A percentile compares a stretch with the other conserved stretches of the same genome.
These are phyloP conservation scores for Luperina nickerlii DNA, from an alignment of 2,888 invertebrate genomes.

Conservation along the genomic window DNA sequence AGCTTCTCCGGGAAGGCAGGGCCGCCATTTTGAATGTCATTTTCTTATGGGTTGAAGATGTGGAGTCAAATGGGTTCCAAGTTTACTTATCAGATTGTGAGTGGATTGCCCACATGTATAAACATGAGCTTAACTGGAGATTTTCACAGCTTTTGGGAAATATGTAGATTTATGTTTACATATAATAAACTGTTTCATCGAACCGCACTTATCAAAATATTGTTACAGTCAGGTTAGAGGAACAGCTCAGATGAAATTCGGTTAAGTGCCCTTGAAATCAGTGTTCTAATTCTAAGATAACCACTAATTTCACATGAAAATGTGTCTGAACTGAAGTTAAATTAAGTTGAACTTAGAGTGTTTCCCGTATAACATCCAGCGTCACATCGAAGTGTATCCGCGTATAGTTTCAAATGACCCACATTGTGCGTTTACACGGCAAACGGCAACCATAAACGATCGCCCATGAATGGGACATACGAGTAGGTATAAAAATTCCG, in stretches of 20 bases:
- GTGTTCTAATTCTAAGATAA: not conserved
- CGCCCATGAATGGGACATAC: slow-evolving; percentile 15
- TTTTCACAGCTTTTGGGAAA: not conserved
- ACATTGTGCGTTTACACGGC: slow-evolving; percentile 32
- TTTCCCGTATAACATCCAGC: not conserved
- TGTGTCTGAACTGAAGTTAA: slow-evolving; percentile 1
- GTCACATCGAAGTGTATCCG: not conserved
- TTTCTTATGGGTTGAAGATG: not conserved
- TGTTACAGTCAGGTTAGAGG: not conserved
- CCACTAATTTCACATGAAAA: not conserved
- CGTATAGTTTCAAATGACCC: slow-evolving; percentile 23
- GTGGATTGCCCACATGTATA: not conserved
- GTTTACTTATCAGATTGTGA: not conserved
- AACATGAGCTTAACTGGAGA: not conserved
- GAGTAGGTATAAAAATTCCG: slow-evolving; percentile 38
- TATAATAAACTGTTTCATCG: not conserved
- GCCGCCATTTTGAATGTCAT: not conserved
- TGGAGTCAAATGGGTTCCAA: not conserved
- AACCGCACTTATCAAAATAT: not conserved
- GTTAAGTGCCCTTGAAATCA: not conserved
- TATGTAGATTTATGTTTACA: slow-evolving; percentile 1
- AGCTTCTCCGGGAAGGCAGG: not conserved
- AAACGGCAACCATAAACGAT: slow-evolving; percentile 41
- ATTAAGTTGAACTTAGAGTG: slow-evolving; percentile 1
- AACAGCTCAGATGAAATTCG: not conserved